phyloP scores from a whole-genome alignment of 2,888 invertebrate species.

The Drosophila suboccidentalis region DNA sequence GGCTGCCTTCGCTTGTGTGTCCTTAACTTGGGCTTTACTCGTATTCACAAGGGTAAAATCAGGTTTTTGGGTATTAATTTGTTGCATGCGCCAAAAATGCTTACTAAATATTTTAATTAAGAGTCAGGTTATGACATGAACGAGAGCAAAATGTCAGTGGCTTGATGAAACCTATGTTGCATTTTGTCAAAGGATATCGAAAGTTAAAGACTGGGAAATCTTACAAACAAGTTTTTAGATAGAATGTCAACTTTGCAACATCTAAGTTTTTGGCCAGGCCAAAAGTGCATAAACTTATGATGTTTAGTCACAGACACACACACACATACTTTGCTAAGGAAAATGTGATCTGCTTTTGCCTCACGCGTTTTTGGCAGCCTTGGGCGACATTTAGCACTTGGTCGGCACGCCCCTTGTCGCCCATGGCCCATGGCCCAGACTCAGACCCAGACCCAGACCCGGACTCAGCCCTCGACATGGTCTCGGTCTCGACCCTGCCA shows the following conservation, averaged over 20 bases:
- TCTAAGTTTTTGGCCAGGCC: conserved; percentile 35
- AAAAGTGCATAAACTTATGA: conserved; percentile 64
- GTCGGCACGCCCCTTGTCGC: conserved; percentile 31
- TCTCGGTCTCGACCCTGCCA: conserved; percentile 1
- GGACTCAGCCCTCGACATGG: conserved; percentile 1
- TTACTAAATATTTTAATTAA: conserved; percentile 78
- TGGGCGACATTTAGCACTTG: conserved; percentile 67
- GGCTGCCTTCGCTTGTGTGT: conserved; percentile 27
- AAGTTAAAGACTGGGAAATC: conserved; percentile 6
- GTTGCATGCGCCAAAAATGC: conserved; percentile 69
- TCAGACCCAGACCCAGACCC: conserved; percentile 7
- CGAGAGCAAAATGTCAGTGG: background rate
- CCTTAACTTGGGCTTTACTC: conserved; percentile 37
- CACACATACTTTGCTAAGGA: conserved; percentile 45
- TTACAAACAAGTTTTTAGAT: conserved; percentile 25
- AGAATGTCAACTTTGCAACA: conserved; percentile 20
- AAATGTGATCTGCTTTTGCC: conserved; percentile 56
- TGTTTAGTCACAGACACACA: conserved; percentile 42
- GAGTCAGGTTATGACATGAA: conserved; percentile 32
- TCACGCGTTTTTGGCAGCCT: conserved; percentile 45
- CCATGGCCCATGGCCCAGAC: conserved; percentile 17
- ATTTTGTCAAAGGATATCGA: conserved; percentile 30
- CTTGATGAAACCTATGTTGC: conserved; percentile 14
- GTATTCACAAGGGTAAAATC: conserved; percentile 16
- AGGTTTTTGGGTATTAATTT: conserved; percentile 63